Conservation (phyloP, 2,888 invertebrate genomes). For the Steinernema carpocapsae region DNA sequence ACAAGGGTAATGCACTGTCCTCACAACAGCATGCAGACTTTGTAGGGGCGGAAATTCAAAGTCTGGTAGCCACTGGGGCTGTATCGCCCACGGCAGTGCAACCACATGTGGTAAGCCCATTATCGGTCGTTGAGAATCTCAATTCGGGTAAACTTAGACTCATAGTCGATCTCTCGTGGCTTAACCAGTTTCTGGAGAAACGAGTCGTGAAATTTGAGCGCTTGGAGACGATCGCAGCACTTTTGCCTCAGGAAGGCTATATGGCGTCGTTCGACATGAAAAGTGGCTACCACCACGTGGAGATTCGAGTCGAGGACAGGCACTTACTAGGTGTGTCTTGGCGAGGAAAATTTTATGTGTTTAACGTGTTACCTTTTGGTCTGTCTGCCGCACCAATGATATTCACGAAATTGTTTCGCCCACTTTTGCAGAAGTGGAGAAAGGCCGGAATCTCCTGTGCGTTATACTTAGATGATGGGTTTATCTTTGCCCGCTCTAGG, state of each 20-base stretch:
- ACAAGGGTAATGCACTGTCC: not conserved
- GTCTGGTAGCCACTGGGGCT: too few species aligned
- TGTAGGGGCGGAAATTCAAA: too few species aligned
- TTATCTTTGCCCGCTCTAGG: not conserved
- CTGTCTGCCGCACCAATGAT: slow-evolving; percentile 30
- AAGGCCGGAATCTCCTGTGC: slow-evolving; percentile 5
- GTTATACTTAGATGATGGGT: slow-evolving; percentile 36
- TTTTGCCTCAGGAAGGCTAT: not conserved
- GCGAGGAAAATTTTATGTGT: slow-evolving; percentile 14
- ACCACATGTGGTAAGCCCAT: too few species aligned
- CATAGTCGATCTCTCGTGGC: not conserved
- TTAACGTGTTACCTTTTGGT: slow-evolving; percentile 36
- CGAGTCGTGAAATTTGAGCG: not conserved
- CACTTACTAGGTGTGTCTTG: slow-evolving; percentile 26
- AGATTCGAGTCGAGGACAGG: not conserved
- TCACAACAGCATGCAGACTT: too few species aligned
- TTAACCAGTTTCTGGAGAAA: not conserved
- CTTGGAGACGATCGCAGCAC: not conserved
- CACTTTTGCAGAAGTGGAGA: slow-evolving; percentile 28
- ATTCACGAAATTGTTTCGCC: slow-evolving; percentile 34
- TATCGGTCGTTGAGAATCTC: not conserved
- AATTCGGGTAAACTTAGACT: not conserved
- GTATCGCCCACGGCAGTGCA: too few species aligned
- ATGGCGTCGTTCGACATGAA: slow-evolving; percentile 36
- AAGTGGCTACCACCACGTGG: slow-evolving; percentile 36